Evolutionary conservation across 2,888 invertebrate genomes (phyloP).

Genomic region (Aporophyla lueneburgensis): DNA sequence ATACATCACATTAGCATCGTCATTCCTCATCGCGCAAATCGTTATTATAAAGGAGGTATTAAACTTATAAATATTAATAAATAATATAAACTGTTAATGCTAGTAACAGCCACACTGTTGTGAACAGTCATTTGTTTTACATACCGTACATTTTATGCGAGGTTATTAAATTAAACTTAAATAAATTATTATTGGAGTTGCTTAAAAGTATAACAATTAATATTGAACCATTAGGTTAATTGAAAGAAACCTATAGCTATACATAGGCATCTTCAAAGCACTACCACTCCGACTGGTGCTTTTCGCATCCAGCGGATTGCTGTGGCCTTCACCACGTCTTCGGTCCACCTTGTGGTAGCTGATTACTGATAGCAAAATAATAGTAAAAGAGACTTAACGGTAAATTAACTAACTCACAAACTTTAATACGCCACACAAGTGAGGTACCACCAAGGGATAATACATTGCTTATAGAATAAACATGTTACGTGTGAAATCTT

Average conservation of each 20-base stretch:
- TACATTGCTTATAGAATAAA: background rate
- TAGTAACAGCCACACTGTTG: constrained; percentile 56
- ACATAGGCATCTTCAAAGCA: background rate
- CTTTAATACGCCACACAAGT: background rate
- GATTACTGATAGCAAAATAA: constrained; percentile 4
- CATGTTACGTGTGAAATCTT: background rate
- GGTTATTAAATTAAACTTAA: constrained; percentile 49
- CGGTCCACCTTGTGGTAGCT: background rate
- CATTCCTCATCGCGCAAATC: constrained; percentile 18
- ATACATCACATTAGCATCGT: constrained; percentile 18
- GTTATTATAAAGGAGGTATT: constrained; percentile 12
- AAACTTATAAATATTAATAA: constrained; percentile 45
- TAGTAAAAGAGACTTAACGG: background rate
- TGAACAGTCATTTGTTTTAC: constrained; percentile 45
- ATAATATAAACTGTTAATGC: constrained; percentile 41
- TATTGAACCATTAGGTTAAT: background rate
- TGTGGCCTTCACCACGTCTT: background rate
- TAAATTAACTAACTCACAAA: constrained; percentile 20
- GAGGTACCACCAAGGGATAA: constrained; percentile 1
- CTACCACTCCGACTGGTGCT: background rate
- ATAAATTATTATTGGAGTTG: constrained; percentile 25
- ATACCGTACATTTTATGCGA: constrained; percentile 63
- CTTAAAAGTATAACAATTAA: constrained; percentile 13
- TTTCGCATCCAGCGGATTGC: background rate
- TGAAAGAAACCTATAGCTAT: background rate